phyloP scores from a whole-genome alignment of 2,888 invertebrate species.

The Meteorus colon region DNA sequence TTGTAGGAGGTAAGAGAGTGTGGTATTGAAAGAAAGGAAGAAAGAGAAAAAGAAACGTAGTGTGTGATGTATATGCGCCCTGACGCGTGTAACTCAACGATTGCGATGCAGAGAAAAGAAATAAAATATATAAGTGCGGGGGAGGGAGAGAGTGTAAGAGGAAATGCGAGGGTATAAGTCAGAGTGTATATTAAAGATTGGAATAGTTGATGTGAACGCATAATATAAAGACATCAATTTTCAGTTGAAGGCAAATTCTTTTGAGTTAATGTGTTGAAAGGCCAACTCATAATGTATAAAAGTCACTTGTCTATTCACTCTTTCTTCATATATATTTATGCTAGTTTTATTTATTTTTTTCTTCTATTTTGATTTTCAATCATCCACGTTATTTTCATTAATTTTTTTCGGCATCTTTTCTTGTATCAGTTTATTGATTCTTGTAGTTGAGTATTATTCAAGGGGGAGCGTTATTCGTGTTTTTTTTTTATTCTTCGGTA shows the following conservation, averaged over 20 bases:
- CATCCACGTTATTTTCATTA: no score
- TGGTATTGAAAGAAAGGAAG: constrained; percentile 23
- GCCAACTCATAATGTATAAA: neutral
- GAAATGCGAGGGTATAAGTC: constrained; percentile 5
- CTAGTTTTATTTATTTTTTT: no score
- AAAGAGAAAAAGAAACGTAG: constrained; percentile 22
- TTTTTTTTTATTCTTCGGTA: no score
- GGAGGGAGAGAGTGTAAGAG: constrained; percentile 17
- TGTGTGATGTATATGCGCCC: constrained; percentile 60
- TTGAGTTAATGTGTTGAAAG: neutral
- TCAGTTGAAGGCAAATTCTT: constrained; percentile 8
- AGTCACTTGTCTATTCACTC: no score
- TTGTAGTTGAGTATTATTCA: no score
- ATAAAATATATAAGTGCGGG: constrained; percentile 21
- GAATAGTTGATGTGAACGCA: constrained; percentile 13
- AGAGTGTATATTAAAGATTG: constrained; percentile 10
- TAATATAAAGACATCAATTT: constrained; percentile 15
- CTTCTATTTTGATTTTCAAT: no score
- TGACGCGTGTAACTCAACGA: constrained; percentile 58
- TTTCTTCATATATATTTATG: no score
- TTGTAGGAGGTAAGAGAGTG: constrained; percentile 36
- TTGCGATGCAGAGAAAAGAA: constrained; percentile 33
- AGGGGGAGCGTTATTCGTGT: no score
- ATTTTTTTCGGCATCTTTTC: no score
- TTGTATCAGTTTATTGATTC: no score